phyloP scores from a whole-genome alignment of 2,113 vertebrate genomes.

The Oreotragus oreotragus region DNA sequence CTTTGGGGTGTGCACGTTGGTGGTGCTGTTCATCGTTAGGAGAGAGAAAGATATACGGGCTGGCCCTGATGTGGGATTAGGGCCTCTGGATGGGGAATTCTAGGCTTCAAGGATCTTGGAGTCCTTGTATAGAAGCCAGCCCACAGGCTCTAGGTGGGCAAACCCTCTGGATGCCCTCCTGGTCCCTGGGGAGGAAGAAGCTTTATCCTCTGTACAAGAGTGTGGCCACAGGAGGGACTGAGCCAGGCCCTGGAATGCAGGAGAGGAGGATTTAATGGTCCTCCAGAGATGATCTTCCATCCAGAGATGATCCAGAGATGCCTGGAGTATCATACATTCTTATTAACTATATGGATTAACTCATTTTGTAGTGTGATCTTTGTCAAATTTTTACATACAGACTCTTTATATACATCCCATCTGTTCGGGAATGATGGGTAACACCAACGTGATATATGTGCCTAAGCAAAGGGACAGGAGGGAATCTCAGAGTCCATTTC shows the following conservation, averaged over 20 bases:
- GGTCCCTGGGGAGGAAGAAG: not conserved
- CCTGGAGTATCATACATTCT: not conserved
- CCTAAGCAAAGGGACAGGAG: not conserved
- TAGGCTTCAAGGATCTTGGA: not conserved
- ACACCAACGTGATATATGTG: not conserved
- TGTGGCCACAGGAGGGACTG: not conserved
- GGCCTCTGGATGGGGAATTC: not conserved
- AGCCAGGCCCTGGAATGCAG: not conserved
- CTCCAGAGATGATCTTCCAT: not conserved
- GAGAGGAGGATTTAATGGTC: not conserved
- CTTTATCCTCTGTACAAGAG: not conserved
- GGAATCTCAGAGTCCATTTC: not conserved
- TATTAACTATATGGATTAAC: not conserved
- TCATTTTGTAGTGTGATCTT: not conserved
- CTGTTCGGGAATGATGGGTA: not conserved
- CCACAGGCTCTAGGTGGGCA: not conserved
- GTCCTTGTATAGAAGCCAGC: not conserved
- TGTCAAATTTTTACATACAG: not conserved
- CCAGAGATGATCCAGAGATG: not conserved
- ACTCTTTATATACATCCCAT: not conserved
- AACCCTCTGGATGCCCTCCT: not conserved
- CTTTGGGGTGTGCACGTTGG: not conserved
- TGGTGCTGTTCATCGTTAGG: not conserved
- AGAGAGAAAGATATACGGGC: not conserved
- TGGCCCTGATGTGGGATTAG: not conserved